Evolutionary conservation across 2,888 invertebrate species (phyloP).

Genomic region (Drosophila nr. medialis): DNA sequence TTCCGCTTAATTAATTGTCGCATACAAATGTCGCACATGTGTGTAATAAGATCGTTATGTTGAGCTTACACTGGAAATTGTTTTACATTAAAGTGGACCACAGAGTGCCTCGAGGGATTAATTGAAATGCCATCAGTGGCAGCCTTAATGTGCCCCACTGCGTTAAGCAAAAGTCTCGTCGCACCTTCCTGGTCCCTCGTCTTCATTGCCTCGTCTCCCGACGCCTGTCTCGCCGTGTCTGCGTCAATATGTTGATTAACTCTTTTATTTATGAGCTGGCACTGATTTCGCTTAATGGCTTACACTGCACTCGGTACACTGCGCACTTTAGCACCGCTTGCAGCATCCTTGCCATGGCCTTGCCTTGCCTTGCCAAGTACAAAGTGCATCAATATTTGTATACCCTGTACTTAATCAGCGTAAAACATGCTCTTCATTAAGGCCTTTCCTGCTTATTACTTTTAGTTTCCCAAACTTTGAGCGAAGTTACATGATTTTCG

Average conservation of each 20-base stretch:
- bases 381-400: constrained; percentile 47
- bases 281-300: constrained; percentile 73
- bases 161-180: constrained; percentile 30
- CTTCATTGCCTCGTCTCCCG: background rate
- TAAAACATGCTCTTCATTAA: background rate
- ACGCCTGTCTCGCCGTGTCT: constrained; percentile 27
- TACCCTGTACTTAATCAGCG: constrained; percentile 22
- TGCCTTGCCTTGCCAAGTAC: constrained; percentile 7
- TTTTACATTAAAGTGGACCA: constrained; percentile 11
- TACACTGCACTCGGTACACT: constrained; percentile 27
- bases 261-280: constrained; percentile 77
- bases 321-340: constrained; percentile 1
- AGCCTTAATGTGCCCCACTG: constrained; percentile 44
- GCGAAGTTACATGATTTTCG: background rate
- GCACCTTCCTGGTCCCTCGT: background rate
- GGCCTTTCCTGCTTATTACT: background rate
- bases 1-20: constrained; percentile 17
- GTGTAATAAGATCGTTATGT: constrained; percentile 27
- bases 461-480: background rate
- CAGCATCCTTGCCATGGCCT: constrained; percentile 32
- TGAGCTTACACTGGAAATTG: constrained; percentile 8
- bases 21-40: background rate
- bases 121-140: constrained; percentile 48
- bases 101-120: constrained; percentile 35
- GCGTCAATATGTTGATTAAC: constrained; percentile 77